These are phyloP conservation scores for Sebastes steindachneri DNA, from an alignment of 2,797 vertebrate genomes.

Conservation along the genomic window DNA sequence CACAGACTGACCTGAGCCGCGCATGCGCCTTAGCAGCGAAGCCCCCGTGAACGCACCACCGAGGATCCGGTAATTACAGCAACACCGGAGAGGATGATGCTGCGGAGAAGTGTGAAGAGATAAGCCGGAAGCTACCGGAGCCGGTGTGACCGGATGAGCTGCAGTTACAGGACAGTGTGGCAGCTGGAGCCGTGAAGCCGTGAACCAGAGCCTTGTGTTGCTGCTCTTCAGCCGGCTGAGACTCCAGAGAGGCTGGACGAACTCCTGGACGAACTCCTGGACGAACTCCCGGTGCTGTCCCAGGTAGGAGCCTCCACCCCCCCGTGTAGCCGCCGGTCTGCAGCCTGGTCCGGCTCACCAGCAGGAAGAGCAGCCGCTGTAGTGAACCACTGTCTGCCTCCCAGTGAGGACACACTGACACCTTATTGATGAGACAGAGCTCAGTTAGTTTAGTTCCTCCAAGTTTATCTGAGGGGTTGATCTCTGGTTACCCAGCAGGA, in stretches of 20 bases:
- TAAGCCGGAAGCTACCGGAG: too few species aligned
- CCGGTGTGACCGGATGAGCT: background rate
- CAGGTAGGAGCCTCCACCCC: constrained; percentile 59
- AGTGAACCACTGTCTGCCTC: background rate
- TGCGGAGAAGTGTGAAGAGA: constrained; percentile 16
- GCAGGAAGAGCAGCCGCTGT: background rate
- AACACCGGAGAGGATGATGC: background rate
- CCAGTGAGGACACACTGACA: background rate
- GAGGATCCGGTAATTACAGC: constrained; percentile 10
- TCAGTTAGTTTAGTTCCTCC: too few species aligned
- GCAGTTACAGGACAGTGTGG: background rate
- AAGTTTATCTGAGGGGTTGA: too few species aligned
- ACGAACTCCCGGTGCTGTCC: constrained; percentile 48
- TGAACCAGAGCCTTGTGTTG: background rate
- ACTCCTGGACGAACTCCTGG: background rate
- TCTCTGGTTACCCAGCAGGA: too few species aligned
- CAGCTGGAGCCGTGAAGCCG: too few species aligned
- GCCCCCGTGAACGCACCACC: background rate
- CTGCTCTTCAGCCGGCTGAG: background rate
- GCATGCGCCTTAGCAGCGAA: constrained; percentile 47
- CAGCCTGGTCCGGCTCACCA: background rate
- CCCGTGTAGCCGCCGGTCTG: background rate
- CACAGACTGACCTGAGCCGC: constrained; percentile 5
- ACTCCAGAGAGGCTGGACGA: constrained; percentile 10
- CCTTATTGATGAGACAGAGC: background rate